Base-by-base conservation (phyloP, 2,797 vertebrate species). In the Sebastes trivittatus region DNA sequence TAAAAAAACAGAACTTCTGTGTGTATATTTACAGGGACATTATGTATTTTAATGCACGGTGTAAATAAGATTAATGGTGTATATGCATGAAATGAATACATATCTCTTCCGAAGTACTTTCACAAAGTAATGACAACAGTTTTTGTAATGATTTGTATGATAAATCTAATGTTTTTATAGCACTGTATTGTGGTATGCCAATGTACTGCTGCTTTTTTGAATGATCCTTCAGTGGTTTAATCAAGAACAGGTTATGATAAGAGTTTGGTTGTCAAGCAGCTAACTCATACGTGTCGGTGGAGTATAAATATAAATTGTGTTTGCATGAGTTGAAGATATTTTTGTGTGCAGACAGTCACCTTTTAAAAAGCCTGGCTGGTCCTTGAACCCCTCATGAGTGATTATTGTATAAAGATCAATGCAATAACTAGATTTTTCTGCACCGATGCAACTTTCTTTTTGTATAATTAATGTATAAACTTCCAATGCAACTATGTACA, bases 101-200 rank as follows among this genome's bases (percentile, higher is more conserved):
- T 42, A 56, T 72, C 2, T 72, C 2, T 30, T 34, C 10, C 0
- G 1, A 18, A 36, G 38, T 42, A 18, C 13, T 29, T 22, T 55
- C 4, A 52, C 54, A 46, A 72, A 56, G 23, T 52, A 59, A 55
- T 27, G 10, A n/a, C 2, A 27, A 5, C 8, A 14, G 4, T 32
- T 79, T 66, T 68, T 68, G 20, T 59, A 69, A 68, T 22, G 13
- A 64, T 73, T 58, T 82, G 1, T 65, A 55, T 49, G 23, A 46
- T 25, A 68, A 7, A 59, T 64, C 4, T 29, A 30, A 54, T 32
- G 8, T 8, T 65, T 78, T 55, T 27, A 13, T 36, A 18, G 16
- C 11, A 5, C n/a, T 30, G 29, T 74, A 2, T 23, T 22, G 7
- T 78, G 4, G 32, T 55, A 29, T 80, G 7, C 4, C 8, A 52